These are phyloP conservation scores for Dasyurus viverrinus DNA, from an alignment of 2,113 vertebrate species.

Conservation along the genomic window DNA sequence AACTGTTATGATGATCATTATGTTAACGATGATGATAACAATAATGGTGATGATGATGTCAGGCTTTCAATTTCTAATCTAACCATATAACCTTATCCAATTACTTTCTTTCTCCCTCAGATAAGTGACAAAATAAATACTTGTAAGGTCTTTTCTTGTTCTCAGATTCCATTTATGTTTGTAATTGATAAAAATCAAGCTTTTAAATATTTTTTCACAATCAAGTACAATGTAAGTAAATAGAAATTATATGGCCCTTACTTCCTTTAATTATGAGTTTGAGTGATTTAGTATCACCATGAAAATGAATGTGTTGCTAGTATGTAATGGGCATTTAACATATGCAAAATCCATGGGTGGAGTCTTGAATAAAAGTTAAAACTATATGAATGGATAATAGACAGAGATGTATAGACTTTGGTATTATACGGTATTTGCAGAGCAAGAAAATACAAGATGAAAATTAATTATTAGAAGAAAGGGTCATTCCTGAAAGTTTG, in stretches of 20 bases:
- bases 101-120: neutral
- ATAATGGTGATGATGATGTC: neutral
- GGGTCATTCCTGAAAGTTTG: neutral
- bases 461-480: neutral
- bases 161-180: neutral
- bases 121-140: neutral
- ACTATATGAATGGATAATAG: neutral
- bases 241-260: neutral
- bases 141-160: neutral
- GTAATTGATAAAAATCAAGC: too few relatives aligned
- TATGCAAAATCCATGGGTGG: neutral
- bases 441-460: neutral
- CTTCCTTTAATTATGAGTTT: neutral
- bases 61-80: neutral
- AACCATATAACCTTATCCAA: neutral
- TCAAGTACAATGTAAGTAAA: neutral
- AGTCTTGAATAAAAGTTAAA: neutral
- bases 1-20: neutral
- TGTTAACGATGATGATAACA: neutral
- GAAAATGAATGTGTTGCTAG: neutral
- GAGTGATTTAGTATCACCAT: neutral
- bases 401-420: neutral
- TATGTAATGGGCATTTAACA: neutral
- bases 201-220: neutral
- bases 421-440: neutral